These are phyloP conservation scores for Phrynocephalus forsythii DNA, from an alignment of 2,797 vertebrate genomes.

Conservation along the genomic window DNA sequence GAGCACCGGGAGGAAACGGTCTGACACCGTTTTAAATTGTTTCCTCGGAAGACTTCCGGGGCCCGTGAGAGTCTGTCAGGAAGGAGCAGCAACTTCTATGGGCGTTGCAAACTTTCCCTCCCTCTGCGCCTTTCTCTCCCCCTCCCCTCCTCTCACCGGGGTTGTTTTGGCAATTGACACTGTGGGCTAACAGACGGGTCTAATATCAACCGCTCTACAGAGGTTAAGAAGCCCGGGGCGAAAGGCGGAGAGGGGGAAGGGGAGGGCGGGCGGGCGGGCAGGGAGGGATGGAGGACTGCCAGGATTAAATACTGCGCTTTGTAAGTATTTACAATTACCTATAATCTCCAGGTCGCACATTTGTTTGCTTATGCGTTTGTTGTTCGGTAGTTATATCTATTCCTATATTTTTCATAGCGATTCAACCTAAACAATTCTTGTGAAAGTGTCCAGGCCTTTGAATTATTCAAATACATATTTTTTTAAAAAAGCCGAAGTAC, in stretches of 20 bases:
- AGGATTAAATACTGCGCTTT: slow-evolving; percentile 24
- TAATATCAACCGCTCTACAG: slow-evolving; percentile 32
- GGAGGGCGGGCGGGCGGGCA: background rate
- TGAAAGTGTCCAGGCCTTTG: background rate
- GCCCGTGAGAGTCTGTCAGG: background rate
- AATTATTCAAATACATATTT: background rate
- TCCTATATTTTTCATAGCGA: too few relatives aligned
- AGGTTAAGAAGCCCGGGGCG: slow-evolving; percentile 39
- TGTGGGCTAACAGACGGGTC: slow-evolving; percentile 39
- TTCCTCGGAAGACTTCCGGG: background rate
- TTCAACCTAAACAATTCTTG: background rate
- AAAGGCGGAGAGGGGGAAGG: background rate
- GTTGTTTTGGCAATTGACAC: slow-evolving; percentile 37
- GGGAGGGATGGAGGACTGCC: background rate
- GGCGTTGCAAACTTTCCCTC: background rate
- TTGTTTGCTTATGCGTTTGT: background rate
- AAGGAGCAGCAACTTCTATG: background rate
- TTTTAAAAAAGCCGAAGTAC: background rate
- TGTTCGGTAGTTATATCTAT: background rate
- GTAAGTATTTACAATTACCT: slow-evolving; percentile 38
- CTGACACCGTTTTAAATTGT: background rate
- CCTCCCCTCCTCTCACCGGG: background rate
- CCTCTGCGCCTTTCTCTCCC: background rate
- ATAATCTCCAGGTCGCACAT: background rate
- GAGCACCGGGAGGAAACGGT: background rate